These are phyloP conservation scores for Parauchenoglanis punctatus DNA, from an alignment of 2,797 vertebrate species.

Conservation along the genomic window DNA sequence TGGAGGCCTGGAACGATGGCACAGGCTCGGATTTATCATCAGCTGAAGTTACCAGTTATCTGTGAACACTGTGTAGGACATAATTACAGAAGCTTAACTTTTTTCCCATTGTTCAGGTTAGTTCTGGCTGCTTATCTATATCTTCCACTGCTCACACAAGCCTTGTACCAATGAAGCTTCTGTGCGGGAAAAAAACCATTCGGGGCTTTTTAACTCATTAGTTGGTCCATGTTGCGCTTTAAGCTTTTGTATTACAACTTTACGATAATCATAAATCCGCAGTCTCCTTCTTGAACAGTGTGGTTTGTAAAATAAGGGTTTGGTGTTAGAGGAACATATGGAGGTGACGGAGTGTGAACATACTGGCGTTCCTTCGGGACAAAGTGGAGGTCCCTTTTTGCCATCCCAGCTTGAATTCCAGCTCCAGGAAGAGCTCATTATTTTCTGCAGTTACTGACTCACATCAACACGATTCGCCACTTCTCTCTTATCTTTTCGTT, in stretches of 20 bases:
- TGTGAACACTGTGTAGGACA: slow-evolving; percentile 1
- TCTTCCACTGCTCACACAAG: too few species aligned
- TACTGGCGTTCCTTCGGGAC: neutral
- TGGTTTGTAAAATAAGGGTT: neutral
- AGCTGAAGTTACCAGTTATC: neutral
- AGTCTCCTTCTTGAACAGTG: neutral
- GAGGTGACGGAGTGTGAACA: slow-evolving; percentile 25
- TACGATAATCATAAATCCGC: neutral
- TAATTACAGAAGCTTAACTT: neutral
- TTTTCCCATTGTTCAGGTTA: neutral
- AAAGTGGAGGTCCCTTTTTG: neutral
- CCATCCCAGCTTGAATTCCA: slow-evolving; percentile 1
- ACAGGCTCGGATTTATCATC: neutral
- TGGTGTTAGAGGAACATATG: slow-evolving; percentile 22
- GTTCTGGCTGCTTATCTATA: slow-evolving; percentile 24
- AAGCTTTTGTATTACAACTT: neutral
- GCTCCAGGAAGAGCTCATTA: slow-evolving; percentile 43
- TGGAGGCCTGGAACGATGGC: neutral
- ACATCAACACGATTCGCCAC: slow-evolving; percentile 30
- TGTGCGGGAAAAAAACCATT: neutral
- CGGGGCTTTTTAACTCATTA: neutral
- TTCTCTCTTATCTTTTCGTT: neutral
- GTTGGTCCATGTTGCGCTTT: neutral
- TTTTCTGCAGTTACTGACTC: slow-evolving; percentile 36
- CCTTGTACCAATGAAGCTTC: neutral